These are phyloP conservation scores for Gopherus evgoodei DNA, from an alignment of 2,113 vertebrate species.

Conservation along the genomic window DNA sequence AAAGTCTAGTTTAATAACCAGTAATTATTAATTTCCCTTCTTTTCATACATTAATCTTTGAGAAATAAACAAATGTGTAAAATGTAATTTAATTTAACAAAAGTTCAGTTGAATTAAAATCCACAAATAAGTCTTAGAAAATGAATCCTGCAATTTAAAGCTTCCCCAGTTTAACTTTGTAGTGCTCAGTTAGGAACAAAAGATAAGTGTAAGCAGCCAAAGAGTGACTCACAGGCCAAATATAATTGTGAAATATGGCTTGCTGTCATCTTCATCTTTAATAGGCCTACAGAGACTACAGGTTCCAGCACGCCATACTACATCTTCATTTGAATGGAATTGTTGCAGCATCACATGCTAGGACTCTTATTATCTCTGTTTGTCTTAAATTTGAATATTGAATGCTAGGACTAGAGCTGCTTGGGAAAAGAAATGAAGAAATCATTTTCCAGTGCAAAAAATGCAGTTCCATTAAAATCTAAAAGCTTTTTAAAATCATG, in stretches of 20 bases:
- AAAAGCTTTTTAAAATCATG: neutral
- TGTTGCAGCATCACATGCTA: accelerated
- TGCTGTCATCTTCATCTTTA: neutral
- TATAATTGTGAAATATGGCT: neutral
- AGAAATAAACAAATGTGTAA: neutral
- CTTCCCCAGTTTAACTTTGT: constrained; percentile 45
- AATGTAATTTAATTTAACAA: constrained; percentile 2
- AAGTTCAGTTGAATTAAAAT: neutral
- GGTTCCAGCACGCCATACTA: neutral
- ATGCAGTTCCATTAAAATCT: neutral
- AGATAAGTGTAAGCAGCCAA: constrained; percentile 15
- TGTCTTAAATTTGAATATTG: neutral
- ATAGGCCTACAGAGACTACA: neutral
- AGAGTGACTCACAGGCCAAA: neutral
- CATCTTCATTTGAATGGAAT: neutral
- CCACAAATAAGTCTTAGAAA: constrained; percentile 4
- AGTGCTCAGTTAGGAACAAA: neutral
- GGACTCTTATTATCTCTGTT: neutral
- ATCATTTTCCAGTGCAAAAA: neutral
- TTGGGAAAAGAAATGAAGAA: neutral
- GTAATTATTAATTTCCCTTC: neutral
- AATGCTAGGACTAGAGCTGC: neutral
- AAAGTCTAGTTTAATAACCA: constrained; percentile 44
- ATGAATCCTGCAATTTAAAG: constrained; percentile 22
- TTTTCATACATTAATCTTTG: constrained; percentile 22